Conservation (phyloP, 1,140 invertebrate species). For the Thrips palmi region DNA sequence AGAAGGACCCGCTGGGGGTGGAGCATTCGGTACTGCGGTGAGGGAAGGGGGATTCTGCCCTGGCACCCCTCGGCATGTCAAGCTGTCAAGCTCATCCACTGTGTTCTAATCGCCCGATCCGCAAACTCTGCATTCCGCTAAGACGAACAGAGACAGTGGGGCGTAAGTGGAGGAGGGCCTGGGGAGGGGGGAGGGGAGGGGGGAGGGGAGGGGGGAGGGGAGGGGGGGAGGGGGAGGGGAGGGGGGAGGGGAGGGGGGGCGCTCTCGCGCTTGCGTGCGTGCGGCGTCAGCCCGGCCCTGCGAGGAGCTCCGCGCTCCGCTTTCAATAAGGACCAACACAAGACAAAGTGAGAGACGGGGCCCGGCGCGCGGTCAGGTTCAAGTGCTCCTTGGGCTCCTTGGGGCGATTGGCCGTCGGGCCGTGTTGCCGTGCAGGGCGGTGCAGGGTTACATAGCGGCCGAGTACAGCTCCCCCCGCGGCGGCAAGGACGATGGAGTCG, state of each 20-base stretch:
- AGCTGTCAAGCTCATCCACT: no score
- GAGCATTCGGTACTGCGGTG: not conserved
- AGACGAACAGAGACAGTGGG: not conserved
- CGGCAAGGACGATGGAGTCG: no score
- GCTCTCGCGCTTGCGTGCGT: no score
- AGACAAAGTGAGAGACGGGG: not conserved
- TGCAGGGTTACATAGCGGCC: no score
- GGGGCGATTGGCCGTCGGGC: not conserved
- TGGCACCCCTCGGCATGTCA: no score
- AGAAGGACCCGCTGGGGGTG: not conserved
- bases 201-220: slow-evolving; percentile 2
- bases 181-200: not conserved
- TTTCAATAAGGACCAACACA: slow-evolving; percentile 7
- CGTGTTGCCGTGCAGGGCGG: not conserved
- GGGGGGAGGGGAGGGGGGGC: not conserved
- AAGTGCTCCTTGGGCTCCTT: not conserved
- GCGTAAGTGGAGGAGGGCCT: not conserved
- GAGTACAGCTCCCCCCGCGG: no score
- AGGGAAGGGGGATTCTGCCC: no score
- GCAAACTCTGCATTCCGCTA: not conserved
- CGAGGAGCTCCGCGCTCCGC: no score
- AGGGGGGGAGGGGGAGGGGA: not conserved
- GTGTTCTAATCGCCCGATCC: not conserved
- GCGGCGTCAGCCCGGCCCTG: no score
- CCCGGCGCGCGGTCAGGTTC: not conserved